Conservation (phyloP, 2,797 vertebrate genomes). For the Mormyrus hasselquistii region DNA sequence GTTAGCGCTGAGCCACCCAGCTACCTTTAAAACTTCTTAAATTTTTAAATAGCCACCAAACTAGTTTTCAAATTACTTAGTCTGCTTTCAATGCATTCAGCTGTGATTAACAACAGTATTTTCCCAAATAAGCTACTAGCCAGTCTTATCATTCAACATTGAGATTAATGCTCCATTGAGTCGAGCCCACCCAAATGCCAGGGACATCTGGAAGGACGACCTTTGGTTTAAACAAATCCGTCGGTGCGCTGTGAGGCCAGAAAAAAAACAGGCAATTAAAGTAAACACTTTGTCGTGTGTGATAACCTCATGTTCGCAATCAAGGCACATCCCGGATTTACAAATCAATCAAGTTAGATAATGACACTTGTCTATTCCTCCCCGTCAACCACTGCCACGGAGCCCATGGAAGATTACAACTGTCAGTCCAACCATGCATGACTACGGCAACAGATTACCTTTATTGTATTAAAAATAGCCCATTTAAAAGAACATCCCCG, state of each 20-base stretch:
- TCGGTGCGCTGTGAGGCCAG: neutral
- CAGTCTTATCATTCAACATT: neutral
- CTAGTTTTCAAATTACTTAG: neutral
- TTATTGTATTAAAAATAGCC: constrained; percentile 14
- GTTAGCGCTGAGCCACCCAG: neutral
- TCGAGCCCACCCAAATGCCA: neutral
- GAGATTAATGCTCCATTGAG: neutral
- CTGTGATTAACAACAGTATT: neutral
- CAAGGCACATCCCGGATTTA: neutral
- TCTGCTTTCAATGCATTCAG: neutral
- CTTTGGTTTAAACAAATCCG: constrained; percentile 18
- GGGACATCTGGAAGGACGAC: neutral
- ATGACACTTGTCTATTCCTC: neutral
- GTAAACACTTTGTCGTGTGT: neutral
- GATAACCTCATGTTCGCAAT: neutral
- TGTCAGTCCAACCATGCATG: neutral
- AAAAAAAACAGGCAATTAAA: constrained; percentile 11
- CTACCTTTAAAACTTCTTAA: neutral
- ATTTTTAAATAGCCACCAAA: neutral
- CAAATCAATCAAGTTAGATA: neutral
- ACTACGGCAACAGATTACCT: neutral
- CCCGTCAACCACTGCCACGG: neutral
- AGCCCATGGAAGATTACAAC: neutral
- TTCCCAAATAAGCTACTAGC: neutral
- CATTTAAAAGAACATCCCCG: neutral